Evolutionary conservation across 2,113 vertebrate genomes (phyloP).

Genomic region (Cairina moschata): DNA sequence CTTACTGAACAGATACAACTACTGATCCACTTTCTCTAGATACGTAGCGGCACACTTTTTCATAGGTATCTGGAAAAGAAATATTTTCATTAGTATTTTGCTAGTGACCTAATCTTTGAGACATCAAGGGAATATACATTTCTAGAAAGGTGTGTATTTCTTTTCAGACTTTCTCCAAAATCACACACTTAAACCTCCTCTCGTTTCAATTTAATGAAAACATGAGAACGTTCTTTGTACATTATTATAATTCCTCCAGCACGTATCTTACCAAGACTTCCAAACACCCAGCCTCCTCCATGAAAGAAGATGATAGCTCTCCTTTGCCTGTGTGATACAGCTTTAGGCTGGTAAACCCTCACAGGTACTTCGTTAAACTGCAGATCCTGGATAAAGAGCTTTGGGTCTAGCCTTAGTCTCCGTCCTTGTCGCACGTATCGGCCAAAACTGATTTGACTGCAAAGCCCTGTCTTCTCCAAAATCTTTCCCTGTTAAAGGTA

Average conservation of each 20-base stretch:
- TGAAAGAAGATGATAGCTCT: constrained; percentile 85
- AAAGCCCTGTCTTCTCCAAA: constrained; percentile 74
- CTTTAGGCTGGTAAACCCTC: constrained; percentile 83
- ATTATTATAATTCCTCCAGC: background rate
- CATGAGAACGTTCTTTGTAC: background rate
- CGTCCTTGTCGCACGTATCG: constrained; percentile 67
- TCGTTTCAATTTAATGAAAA: background rate
- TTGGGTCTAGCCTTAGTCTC: constrained; percentile 58
- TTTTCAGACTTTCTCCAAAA: background rate
- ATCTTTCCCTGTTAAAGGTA: constrained; percentile 48
- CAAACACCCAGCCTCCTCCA: constrained; percentile 81
- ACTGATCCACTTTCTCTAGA: constrained; percentile 80
- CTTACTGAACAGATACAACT: constrained; percentile 86
- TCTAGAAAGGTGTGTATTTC: background rate
- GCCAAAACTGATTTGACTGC: constrained; percentile 78
- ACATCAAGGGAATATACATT: background rate
- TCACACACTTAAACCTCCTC: background rate
- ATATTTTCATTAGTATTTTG: background rate
- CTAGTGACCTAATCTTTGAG: background rate
- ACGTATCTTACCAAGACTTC: constrained; percentile 83
- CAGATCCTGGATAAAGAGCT: constrained; percentile 80
- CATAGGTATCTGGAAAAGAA: constrained; percentile 79
- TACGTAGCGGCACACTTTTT: constrained; percentile 80
- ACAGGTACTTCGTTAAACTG: constrained; percentile 80
- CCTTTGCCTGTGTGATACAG: constrained; percentile 54